Evolutionary conservation across 1,140 invertebrate species (phyloP).

Genomic region (Palaemon carinicauda): DNA sequence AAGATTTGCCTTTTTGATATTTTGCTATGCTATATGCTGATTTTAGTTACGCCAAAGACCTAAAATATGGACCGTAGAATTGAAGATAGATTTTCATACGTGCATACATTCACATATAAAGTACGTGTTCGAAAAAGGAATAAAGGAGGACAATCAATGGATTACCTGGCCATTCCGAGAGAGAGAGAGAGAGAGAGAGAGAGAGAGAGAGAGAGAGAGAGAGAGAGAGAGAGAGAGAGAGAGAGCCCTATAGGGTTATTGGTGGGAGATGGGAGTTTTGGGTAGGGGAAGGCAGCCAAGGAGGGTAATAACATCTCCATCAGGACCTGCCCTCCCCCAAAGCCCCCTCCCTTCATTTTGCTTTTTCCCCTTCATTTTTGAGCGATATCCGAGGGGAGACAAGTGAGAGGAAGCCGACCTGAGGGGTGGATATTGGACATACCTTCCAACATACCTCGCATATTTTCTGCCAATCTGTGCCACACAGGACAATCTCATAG

Average conservation of each 20-base stretch:
- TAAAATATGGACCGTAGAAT: too few relatives aligned
- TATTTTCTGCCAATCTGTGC: conserved; percentile 21
- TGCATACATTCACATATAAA: too few relatives aligned
- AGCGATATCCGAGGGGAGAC: conserved; percentile 34
- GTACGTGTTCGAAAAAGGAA: too few relatives aligned
- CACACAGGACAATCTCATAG: neutral
- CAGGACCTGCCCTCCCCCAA: neutral
- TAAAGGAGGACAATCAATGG: neutral
- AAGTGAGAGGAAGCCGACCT: neutral
- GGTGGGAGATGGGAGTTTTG: neutral
- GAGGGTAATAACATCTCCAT: neutral
- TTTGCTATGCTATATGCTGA: too few relatives aligned
- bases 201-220: conserved; percentile 7
- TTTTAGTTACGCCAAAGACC: too few relatives aligned
- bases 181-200: conserved; percentile 13
- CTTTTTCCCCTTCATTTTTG: conserved; percentile 23
- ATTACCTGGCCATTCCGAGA: neutral
- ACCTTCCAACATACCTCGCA: conserved; percentile 38
- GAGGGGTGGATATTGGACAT: conserved; percentile 33
- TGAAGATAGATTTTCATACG: too few relatives aligned
- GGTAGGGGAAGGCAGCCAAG: neutral
- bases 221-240: conserved; percentile 2
- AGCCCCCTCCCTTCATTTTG: conserved; percentile 5
- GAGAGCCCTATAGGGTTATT: neutral
- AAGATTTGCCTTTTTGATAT: too few relatives aligned